Base-by-base conservation (phyloP, 2,888 invertebrate species). In the Cenopis cana region DNA sequence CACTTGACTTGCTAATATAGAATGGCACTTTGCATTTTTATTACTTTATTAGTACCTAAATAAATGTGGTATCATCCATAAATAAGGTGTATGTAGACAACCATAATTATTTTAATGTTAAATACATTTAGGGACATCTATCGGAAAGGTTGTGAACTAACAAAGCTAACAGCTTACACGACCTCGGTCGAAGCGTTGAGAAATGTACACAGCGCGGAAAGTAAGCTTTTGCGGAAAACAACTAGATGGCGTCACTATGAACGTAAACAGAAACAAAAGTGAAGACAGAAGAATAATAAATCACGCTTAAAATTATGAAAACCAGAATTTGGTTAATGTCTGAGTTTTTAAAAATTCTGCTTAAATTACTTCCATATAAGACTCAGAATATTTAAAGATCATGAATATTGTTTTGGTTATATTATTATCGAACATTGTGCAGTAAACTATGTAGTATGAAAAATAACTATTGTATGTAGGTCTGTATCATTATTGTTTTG, bases 121-220 rank as follows among this genome's bases (percentile, higher is more conserved):
- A 64, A 64, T 67, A 55, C 54, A 50, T 33, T 60, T 18, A n/a
- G 71, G 66, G 71, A 29, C 71, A 67, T 67, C 71, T 71, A 49
- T 49, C 49, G 49, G 29, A 2, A 14, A 1, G 38, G 61, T 24
- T 36, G 55, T 20, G 56, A 67, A 71, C 71, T 55, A 55, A 20
- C 41, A 54, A 54, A 59, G 41, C 20, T 52, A 52, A 5, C 2
- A 24, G 52, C 57, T 41, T 2, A 20, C 52, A 52, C 65, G 20
- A 52, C 52, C 65, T 70, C 65, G 65, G 20, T n/a, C 33, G 33
- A 8, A 8, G 29, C 18, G 67, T 41, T 65, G 54, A 24, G 38
- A 69, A 69, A 54, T 49, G 54, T 38, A 18, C 62, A 17, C 41
- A 14, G 50, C 33, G 52, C 46, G 50, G 57, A 46, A 54, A 46